These are phyloP conservation scores for Gallinago paraguaiae DNA, from an alignment of 2,113 vertebrate species.

Conservation along the genomic window DNA sequence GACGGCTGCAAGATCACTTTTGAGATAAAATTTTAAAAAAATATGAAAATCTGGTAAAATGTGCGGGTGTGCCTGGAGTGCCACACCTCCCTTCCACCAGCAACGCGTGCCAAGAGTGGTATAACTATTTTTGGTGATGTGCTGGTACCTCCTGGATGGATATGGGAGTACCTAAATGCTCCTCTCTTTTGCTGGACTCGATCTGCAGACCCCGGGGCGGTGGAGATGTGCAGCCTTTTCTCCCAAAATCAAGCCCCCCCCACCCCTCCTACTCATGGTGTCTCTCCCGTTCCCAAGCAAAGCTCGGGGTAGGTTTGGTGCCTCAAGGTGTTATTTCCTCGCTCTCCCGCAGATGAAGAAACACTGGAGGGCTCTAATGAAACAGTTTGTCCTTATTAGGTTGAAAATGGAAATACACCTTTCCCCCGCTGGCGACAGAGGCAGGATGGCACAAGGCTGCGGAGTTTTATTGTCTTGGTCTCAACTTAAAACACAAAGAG, in stretches of 20 bases:
- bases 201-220: background rate
- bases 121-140: fast-evolving
- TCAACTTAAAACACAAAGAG: slow-evolving; percentile 15
- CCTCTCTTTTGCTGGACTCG: background rate
- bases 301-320: background rate
- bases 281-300: background rate
- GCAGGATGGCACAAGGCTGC: background rate
- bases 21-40: background rate
- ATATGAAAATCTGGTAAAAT: background rate
- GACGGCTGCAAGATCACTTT: background rate
- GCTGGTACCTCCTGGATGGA: fast-evolving
- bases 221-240: background rate
- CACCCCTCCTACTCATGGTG: background rate
- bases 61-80: background rate
- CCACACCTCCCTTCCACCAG: background rate
- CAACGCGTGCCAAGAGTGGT: fast-evolving
- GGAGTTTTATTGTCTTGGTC: slow-evolving; percentile 24
- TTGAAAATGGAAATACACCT: slow-evolving; percentile 18
- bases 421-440: background rate
- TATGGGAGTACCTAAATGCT: background rate
- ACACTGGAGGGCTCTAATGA: background rate
- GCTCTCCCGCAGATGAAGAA: background rate
- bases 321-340: background rate
- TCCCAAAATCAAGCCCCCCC: background rate
- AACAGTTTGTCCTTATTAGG: slow-evolving; percentile 18